Base-by-base conservation (phyloP, 2,113 vertebrate genomes). In the Catharus minimus region DNA sequence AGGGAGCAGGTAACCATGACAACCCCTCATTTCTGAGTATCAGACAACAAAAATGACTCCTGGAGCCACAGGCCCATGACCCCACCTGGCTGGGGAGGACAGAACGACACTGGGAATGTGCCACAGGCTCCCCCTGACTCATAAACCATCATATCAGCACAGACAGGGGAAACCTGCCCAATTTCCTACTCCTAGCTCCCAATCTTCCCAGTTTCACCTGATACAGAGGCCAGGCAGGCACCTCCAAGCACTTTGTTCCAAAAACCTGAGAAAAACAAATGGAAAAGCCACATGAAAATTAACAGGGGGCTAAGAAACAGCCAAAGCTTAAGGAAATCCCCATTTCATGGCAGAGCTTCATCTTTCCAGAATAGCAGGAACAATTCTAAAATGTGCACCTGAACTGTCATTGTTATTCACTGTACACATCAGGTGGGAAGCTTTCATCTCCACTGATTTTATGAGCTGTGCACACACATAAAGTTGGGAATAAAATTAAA, bases 1-100 rank as follows among this genome's bases (percentile, higher is more conserved):
- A 28, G 46, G 68, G 82, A 91, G 58, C 91, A 21, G 2, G 90
- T 94, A 95, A 88, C 90, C 93, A 93, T 93, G 92, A 46, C 93
- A 92, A 95, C 93, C 21, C 1, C 85, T 78, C 75, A 20, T 60
- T 76, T 56, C 64, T 67, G 2, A 10, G 21, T 1, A 9, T 12
- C 60, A 62, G 39, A 18, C 64, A 62, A 33, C 44, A 47, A 3
- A 46, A 82, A 62, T 10, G 36, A 44, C 86, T 92, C 88, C 92
- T 55, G 68, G 7, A 77, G 71, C 14, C 81, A 30, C 67, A 9
- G 41, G 27, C 4, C n/a, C 46, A 3, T 6, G 13, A 4, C 23
- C 91, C 18, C 46, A 16, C 57, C 68, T 21, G 17, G 23, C 58
- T 64, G 9, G 2, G 20, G 41, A 72, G 62, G 22, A 33, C 41